Base-by-base conservation (phyloP, 2,888 invertebrate genomes). In the Strigamia maritima region DNA sequence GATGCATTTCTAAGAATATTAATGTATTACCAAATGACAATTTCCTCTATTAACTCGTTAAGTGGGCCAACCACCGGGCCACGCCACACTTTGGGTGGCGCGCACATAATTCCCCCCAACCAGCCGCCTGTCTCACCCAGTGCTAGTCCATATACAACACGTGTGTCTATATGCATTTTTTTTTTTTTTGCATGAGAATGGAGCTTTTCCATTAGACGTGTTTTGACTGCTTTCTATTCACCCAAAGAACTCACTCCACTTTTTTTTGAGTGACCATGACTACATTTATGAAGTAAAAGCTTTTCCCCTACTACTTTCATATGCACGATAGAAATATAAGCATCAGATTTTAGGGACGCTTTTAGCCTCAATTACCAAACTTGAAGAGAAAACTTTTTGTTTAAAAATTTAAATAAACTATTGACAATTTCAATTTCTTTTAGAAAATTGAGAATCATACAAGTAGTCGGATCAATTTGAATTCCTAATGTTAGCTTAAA, bases 141-240 rank as follows among this genome's bases (percentile, higher is more conserved):
- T n/a, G n/a, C n/a, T n/a, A n/a, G n/a, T n/a, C n/a, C n/a, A n/a
- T n/a, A n/a, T 49, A 0, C 16, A 2, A 14, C 49, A 49, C 2
- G 49, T 49, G 49, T 49, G n/a, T n/a, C n/a, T n/a, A n/a, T n/a
- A n/a, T n/a, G n/a, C n/a, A n/a, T n/a, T n/a, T n/a, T n/a, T n/a
- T n/a, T 0, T 8, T 26, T 70, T 70, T 70, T 70, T 1, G 70
- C 24, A 70, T 12, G 2, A 60, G 24, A 24, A 60, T 60, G 1
- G 26, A 70, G 70, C 70, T 70, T 70, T 70, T 70, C 70, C 70
- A 70, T 70, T 70, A 70, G 70, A 70, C 26, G 24, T 10, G 22
- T 54, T 54, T 54, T 54, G 54, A 54, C 70, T 70, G 70, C 70
- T 70, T 70, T 70, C 70, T 26, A 70, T 70, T 70, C 70, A 28